Base-by-base conservation (phyloP, 2,888 invertebrate genomes). In the Tricholauxania praeusta region DNA sequence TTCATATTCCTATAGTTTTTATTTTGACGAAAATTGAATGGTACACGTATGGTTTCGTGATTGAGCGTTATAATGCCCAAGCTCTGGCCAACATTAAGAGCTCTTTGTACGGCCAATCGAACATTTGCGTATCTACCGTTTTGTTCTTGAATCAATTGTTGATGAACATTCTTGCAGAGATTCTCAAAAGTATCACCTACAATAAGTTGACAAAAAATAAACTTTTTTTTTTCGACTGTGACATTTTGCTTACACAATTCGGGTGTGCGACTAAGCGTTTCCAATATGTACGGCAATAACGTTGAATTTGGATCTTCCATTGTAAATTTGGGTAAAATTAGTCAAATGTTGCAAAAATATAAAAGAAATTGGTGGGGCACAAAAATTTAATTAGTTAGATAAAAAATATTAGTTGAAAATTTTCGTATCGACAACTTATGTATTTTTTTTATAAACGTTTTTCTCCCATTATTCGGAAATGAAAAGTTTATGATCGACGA, bases 121-220 rank as follows among this genome's bases (percentile, higher is more conserved):
- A 72, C 59, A 51, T 75, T 70, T 2, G 65, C 73, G 39, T 72
- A 63, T n/a, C 22, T 28, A 5, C 5, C 39, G 12, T 68, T 64
- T 7, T 65, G 14, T 19, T 75, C 73, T 14, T 55, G 12, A 3
- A 65, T 65, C 28, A 78, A 63, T 65, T 74, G 57, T 19, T 57
- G 53, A 59, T 75, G 63, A 10, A 79, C 53, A 28, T 78, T 76
- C 12, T 64, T n/a, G 48, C 69, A 75, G 28, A 79, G 74, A 67
- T 77, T 72, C 12, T 79, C 77, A 17, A 75, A 75, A 47, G 78
- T 74, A 28, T 79, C 78, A 69, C 78, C 79, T 80, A 68, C 59
- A 74, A 76, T 71, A 22, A 39, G 39, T 12, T 17, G 7, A 57
- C 14, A 57, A 15, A 15, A 14, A 2, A 28, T 2, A 3, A n/a